Conservation (phyloP, 2,888 invertebrate genomes). For the Alviniconcha strummeri region DNA sequence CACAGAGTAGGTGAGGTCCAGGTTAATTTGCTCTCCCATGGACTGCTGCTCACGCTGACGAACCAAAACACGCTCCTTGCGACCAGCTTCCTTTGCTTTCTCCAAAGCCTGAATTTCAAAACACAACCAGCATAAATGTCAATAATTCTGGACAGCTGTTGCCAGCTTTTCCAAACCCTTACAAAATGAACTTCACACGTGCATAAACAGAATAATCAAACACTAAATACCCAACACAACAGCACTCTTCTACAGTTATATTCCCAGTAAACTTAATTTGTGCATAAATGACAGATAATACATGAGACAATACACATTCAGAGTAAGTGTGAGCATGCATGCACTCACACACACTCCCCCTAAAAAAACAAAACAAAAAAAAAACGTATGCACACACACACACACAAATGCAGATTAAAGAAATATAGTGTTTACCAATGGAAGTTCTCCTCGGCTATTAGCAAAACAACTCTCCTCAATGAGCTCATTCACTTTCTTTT, state of each 20-base stretch:
- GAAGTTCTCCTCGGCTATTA: constrained; percentile 79
- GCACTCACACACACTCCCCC: too few species aligned
- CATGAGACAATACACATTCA: not conserved
- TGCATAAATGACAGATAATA: not conserved
- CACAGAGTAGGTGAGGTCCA: constrained; percentile 96
- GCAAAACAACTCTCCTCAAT: constrained; percentile 92
- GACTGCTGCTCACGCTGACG: constrained; percentile 91
- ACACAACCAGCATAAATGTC: not conserved
- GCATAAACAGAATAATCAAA: too few species aligned
- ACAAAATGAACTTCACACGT: too few species aligned
- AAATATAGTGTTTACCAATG: constrained; percentile 71
- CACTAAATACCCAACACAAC: too few species aligned
- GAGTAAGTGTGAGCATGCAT: too few species aligned
- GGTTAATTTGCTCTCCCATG: constrained; percentile 91
- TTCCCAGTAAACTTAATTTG: too few species aligned
- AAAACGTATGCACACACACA: not conserved
- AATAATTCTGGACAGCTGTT: not conserved
- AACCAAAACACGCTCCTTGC: constrained; percentile 91
- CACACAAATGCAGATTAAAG: not conserved
- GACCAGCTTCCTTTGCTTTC: constrained; percentile 96
- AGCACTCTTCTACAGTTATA: too few species aligned
- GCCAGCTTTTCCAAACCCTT: not conserved
- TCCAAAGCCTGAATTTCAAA: constrained; percentile 80
- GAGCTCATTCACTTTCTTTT: constrained; percentile 89
- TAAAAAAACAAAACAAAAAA: too few species aligned